Evolutionary conservation across 2,797 vertebrate species (phyloP).

Genomic region (Periparus ater): DNA sequence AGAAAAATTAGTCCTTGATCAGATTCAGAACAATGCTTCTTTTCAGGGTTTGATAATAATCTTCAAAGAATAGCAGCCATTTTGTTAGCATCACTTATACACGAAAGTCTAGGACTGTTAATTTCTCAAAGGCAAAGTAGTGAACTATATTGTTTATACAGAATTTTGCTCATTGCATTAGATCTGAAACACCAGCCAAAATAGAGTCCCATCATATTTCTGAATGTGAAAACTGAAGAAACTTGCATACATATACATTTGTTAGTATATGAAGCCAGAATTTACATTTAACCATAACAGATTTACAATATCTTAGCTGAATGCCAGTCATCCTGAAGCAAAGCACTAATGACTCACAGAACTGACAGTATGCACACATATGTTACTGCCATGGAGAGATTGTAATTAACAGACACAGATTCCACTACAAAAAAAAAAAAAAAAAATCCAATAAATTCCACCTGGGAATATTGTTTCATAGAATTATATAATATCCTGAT

Average conservation of each 20-base stretch:
- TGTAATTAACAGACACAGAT: not conserved
- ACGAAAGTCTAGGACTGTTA: not conserved
- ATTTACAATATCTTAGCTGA: not conserved
- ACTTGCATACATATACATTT: not conserved
- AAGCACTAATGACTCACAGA: not conserved
- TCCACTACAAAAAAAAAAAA: not conserved
- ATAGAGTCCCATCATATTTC: not conserved
- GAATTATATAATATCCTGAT: not conserved
- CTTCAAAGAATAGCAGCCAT: not conserved
- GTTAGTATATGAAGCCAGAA: not conserved
- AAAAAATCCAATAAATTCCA: not conserved
- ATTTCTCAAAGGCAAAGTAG: not conserved
- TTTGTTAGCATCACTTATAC: not conserved
- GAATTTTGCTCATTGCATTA: not conserved
- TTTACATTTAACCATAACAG: not conserved
- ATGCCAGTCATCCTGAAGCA: not conserved
- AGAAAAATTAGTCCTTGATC: not conserved
- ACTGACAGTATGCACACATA: not conserved
- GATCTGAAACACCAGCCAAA: not conserved
- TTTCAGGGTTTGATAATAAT: not conserved
- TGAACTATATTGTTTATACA: not conserved
- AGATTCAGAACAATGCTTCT: not conserved
- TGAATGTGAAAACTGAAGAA: not conserved
- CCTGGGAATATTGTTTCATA: not conserved
- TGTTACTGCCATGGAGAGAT: not conserved